Conservation (phyloP, 1,140 invertebrate genomes). For the Ips nitidus region DNA sequence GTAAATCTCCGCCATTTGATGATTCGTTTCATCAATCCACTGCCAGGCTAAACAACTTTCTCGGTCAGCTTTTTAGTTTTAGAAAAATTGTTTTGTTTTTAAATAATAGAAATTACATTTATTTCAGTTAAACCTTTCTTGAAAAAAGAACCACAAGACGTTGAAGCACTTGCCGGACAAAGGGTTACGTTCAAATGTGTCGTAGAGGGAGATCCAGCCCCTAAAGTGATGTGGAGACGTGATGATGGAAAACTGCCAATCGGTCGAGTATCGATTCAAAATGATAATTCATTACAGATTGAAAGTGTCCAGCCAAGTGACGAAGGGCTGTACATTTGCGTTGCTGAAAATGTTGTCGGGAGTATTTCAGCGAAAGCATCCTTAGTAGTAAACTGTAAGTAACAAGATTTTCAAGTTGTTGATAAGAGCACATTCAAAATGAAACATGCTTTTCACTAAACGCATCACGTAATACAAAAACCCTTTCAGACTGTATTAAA, state of each 20-base stretch:
- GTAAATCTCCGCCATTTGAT: no score
- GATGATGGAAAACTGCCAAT: slow-evolving; percentile 82
- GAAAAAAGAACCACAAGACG: slow-evolving; percentile 79
- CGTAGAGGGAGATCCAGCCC: slow-evolving; percentile 86
- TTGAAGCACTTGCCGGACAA: slow-evolving; percentile 77
- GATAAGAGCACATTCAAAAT: no score
- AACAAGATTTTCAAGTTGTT: slow-evolving; percentile 5
- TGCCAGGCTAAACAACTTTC: no score
- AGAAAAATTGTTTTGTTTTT: no score
- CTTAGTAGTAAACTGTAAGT: slow-evolving; percentile 76
- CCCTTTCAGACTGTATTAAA: not conserved
- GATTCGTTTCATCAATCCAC: no score
- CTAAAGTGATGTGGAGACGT: slow-evolving; percentile 86
- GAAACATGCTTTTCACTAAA: no score
- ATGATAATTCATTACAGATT: slow-evolving; percentile 75
- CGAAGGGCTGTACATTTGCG: slow-evolving; percentile 80
- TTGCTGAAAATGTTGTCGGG: slow-evolving; percentile 78
- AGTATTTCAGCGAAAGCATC: slow-evolving; percentile 72
- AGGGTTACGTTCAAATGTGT: slow-evolving; percentile 84
- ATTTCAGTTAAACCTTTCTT: slow-evolving; percentile 84
- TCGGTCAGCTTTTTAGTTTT: no score
- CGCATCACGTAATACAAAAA: not conserved
- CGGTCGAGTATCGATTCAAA: slow-evolving; percentile 69
- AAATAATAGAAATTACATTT: no score
- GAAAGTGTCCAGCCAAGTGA: slow-evolving; percentile 73